Evolutionary conservation across 2,113 vertebrate genomes (phyloP), one percentile per base, ranked within the genome.

Genomic region (Rissa tridactyla): DNA sequence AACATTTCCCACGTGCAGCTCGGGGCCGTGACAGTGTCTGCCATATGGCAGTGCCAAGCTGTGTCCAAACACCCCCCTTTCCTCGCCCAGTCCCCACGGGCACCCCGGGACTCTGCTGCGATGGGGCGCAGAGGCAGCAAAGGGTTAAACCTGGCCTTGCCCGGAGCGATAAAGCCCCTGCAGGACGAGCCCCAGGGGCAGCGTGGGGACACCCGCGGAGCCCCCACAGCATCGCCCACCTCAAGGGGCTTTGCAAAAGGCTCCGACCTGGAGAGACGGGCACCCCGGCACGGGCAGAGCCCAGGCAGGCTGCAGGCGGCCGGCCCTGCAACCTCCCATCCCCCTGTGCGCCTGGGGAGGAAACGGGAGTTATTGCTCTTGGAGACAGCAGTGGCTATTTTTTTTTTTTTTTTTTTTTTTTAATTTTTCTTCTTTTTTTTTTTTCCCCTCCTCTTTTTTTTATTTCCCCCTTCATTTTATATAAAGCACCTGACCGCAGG

Each of bases 301-400:
- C 2, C 4, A 3, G 60, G 66, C 58, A 70, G 40, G 51, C 73
- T 57, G 60, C 58, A 49, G 51, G 73, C 76, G 75, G 68, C 52
- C 11, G 1, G 40, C 18, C 49, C 80, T 66, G 38, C 6, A 3
- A 3, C 18, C 51, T 64, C 80, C 93, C 95, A 36, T 61, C 92
- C 87, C 92, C 84, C 92, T 23, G 68, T 3, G 17, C 0, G 5
- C 55, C 57, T 6, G 10, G 75, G 75, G 94, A 95, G 94, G 88
- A 95, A 95, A 44, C 44, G 5, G 78, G 79, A 94, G 20, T 78
- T 93, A 85, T 68, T 95, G 94, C 95, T 95, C 79, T 88, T 94
- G 94, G 91, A 96, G 75, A 19, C 76, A 65, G 77, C 1, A 0
- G 47, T 61, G 75, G 62, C 49, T 64, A 66, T 16, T 36, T 40